Conservation (phyloP, 2,113 vertebrate species). For the Trematomus loennbergii region DNA sequence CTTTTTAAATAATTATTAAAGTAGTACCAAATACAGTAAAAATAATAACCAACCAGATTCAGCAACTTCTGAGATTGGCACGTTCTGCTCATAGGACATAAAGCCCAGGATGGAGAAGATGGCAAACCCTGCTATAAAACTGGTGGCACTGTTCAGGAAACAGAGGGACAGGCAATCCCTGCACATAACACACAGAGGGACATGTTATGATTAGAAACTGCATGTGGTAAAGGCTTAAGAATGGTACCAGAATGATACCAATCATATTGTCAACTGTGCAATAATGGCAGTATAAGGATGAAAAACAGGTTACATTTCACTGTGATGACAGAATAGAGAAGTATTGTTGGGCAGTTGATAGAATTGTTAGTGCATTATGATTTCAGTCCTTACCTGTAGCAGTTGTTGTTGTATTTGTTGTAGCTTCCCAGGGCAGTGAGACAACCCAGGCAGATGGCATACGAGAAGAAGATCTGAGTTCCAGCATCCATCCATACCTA, state of each 20-base stretch:
- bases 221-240: neutral
- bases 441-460: conserved; percentile 95
- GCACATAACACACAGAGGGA: conserved; percentile 1
- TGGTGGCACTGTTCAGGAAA: conserved; percentile 96
- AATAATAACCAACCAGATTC: conserved; percentile 89
- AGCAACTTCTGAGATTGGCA: conserved; percentile 94
- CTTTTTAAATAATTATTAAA: neutral
- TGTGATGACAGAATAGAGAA: neutral
- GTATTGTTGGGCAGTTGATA: neutral
- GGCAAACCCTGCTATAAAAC: conserved; percentile 95
- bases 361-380: neutral
- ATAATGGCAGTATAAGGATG: neutral
- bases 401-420: conserved; percentile 98
- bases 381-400: conserved; percentile 88
- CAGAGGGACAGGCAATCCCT: conserved; percentile 95
- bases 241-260: neutral
- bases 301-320: neutral
- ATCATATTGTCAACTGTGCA: neutral
- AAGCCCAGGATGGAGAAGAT: conserved; percentile 99
- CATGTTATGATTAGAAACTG: neutral
- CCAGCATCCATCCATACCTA: conserved; percentile 99
- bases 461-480: conserved; percentile 98
- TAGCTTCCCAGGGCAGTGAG: conserved; percentile 97
- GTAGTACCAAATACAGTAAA: neutral
- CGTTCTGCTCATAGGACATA: conserved; percentile 94